phyloP scores from a whole-genome alignment of 2,797 vertebrate species.

The Astyanax mexicanus region DNA sequence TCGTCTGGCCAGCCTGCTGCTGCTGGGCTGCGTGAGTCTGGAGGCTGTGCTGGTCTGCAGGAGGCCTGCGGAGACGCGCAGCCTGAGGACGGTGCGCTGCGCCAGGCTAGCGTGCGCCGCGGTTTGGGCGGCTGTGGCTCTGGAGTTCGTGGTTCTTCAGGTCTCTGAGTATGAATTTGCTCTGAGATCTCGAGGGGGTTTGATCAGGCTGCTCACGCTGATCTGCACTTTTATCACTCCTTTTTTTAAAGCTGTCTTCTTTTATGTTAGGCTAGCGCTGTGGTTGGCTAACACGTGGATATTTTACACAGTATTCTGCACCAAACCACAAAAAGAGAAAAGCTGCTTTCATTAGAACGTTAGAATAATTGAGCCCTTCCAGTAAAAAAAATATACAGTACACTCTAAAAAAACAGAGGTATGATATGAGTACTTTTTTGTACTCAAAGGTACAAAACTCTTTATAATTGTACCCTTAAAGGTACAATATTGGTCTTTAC shows the following conservation, averaged over 20 bases:
- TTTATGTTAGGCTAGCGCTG: slow-evolving; percentile 65
- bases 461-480: no score
- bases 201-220: not conserved
- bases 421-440: no score
- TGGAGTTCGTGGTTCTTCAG: slow-evolving; percentile 71
- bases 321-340: slow-evolving; percentile 59
- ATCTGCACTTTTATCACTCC: not conserved
- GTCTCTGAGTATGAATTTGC: slow-evolving; percentile 5
- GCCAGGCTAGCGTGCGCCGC: slow-evolving; percentile 64
- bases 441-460: no score
- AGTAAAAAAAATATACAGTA: no score
- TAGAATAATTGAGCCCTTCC: no score
- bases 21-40: slow-evolving; percentile 79
- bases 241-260: slow-evolving; percentile 61
- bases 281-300: slow-evolving; percentile 76
- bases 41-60: slow-evolving; percentile 80
- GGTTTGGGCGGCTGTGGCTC: slow-evolving; percentile 66
- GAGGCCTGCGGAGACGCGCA: slow-evolving; percentile 73
- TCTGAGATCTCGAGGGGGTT: not conserved
- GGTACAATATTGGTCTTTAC: no score
- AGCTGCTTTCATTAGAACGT: slow-evolving; percentile 66
- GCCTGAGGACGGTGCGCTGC: slow-evolving; percentile 71
- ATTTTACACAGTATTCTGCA: slow-evolving; percentile 76
- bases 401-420: no score
- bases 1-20: slow-evolving; percentile 71